These are phyloP conservation scores for Xenentodon cancila DNA, from an alignment of 2,797 vertebrate genomes.

Conservation along the genomic window DNA sequence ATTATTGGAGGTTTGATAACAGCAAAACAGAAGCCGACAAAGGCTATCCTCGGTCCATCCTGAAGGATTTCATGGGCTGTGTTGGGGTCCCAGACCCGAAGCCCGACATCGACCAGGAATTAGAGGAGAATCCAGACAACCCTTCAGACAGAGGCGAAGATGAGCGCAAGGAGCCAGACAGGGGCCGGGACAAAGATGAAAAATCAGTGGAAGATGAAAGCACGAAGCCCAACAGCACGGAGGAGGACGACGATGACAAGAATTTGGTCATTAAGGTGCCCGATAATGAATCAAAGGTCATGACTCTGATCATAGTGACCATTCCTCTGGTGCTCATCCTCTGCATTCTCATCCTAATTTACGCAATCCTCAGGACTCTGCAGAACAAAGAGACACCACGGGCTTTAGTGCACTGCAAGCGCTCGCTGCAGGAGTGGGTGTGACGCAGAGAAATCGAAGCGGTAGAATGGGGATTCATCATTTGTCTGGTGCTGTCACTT, in stretches of 20 bases:
- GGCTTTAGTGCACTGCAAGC: conserved; percentile 95
- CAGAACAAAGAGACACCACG: conserved; percentile 93
- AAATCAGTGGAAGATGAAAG: conserved; percentile 35
- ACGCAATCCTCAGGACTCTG: conserved; percentile 90
- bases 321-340: conserved; percentile 91
- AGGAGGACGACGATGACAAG: conserved; percentile 76
- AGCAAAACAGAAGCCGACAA: conserved; percentile 86
- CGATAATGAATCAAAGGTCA: conserved; percentile 85
- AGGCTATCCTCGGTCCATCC: conserved; percentile 93
- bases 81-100: conserved; percentile 73
- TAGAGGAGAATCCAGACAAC: conserved; percentile 35
- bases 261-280: conserved; percentile 90
- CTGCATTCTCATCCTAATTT: conserved; percentile 89
- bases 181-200: conserved; percentile 20
- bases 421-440: conserved; percentile 98
- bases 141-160: conserved; percentile 64
- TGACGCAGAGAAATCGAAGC: conserved; percentile 66
- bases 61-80: conserved; percentile 97
- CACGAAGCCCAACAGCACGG: conserved; percentile 14
- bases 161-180: conserved; percentile 46
- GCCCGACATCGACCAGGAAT: conserved; percentile 68
- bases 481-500: conserved; percentile 10
- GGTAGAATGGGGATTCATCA: conserved; percentile 9
- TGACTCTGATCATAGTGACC: conserved; percentile 90
- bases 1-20: conserved; percentile 97